Evolutionary conservation across 2,888 invertebrate genomes (phyloP), one percentile per base, ranked within the genome.

Genomic region (Fragum whitleyi): DNA sequence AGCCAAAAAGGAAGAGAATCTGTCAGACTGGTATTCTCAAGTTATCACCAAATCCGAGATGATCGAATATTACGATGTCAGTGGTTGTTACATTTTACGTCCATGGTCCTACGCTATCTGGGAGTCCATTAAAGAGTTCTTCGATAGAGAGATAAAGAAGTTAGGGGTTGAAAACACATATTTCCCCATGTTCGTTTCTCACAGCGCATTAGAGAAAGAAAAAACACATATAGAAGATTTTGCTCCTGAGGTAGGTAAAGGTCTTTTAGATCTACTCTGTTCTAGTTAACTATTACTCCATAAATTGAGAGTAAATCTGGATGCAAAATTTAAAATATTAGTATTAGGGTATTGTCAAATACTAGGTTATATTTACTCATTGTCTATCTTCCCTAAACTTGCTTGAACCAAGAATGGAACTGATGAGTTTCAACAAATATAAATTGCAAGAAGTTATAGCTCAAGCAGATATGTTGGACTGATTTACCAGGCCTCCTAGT

Each of bases 21-120:
- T 99, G 36, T 95, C 99, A 0, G 99, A 99, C 82, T 99, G 99
- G 99, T 99, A 99, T 94, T 97, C 98, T 0, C 99, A 95, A 95
- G 96, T 96, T 9, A 95, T 97, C 81, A 97, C 97, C 0, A 98
- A 98, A 94, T 96, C 98, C 61, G 99, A 99, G 94, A 96, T 99
- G 96, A 99, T 99, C 74, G 99, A 99, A 94, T 99, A 99, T 95
- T 99, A 99, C 94, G 99, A 99, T 94, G 98, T 99, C 5, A 98
- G 98, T 71, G 99, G 99, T 0, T 99, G 99, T 94, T 99, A 99
- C 94, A 98, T 99, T 90, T 95, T 99, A 72, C 96, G 99, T 26
- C 99, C 98, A 14, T 99, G 99, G 99, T 97, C 99, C 16, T 99
- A 96, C 94, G 96, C 97, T 77, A 97, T 99, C 90, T 99, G 99